Conservation (phyloP, 1,140 invertebrate species). For the Drosophila auraria region DNA sequence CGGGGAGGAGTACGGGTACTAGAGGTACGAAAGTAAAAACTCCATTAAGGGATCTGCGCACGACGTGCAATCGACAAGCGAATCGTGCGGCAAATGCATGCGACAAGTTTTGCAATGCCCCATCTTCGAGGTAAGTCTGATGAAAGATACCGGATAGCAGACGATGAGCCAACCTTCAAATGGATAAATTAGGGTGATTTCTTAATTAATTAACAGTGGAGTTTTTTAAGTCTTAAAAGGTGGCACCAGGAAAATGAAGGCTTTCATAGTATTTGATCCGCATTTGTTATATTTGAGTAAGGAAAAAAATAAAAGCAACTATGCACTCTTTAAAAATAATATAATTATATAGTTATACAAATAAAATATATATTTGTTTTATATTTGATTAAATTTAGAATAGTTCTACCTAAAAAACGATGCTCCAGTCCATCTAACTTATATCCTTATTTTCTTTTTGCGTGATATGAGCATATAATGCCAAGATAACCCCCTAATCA, state of each 20-base stretch:
- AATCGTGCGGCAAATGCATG: conserved; percentile 78
- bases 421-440: neutral
- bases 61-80: conserved; percentile 74
- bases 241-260: too few species aligned
- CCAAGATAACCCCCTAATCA: neutral
- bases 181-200: conserved; percentile 8
- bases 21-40: conserved; percentile 53
- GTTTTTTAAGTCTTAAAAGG: neutral
- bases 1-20: conserved; percentile 12
- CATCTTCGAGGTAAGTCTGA: conserved; percentile 11
- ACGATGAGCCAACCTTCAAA: neutral
- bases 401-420: too few species aligned
- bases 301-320: too few species aligned
- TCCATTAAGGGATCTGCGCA: conserved; percentile 72
- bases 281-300: too few species aligned
- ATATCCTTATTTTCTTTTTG: neutral
- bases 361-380: too few species aligned
- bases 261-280: too few species aligned
- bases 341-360: too few species aligned
- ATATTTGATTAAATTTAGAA: too few species aligned
- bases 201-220: neutral
- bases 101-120: conserved; percentile 71
- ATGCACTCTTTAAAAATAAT: too few species aligned
- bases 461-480: neutral
- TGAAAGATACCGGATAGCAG: neutral